phyloP scores from a whole-genome alignment of 2,888 invertebrate species.

The Schizotus pectinicornis region DNA sequence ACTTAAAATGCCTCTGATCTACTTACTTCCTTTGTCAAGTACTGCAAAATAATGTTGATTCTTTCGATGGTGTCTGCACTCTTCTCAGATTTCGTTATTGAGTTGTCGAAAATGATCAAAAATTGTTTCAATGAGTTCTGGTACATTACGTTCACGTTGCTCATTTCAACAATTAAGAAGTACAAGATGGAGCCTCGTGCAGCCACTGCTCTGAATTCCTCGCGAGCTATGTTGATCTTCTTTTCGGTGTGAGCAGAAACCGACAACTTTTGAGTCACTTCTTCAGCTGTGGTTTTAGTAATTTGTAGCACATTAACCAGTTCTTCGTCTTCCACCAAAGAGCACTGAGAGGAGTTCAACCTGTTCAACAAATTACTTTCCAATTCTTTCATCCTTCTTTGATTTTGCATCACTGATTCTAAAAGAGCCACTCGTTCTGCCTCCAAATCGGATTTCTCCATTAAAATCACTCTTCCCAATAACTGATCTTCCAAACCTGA shows the following conservation, averaged over 20 bases:
- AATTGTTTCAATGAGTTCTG: conserved; percentile 96
- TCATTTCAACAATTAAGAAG: conserved; percentile 97
- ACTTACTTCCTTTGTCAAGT: conserved; percentile 79
- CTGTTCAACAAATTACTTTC: conserved; percentile 91
- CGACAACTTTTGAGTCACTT: conserved; percentile 91
- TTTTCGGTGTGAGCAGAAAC: conserved; percentile 93
- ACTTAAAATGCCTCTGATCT: too few relatives aligned
- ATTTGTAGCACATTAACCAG: conserved; percentile 87
- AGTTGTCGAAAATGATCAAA: conserved; percentile 89
- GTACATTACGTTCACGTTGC: conserved; percentile 95
- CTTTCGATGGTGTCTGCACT: conserved; percentile 84
- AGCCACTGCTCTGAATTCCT: conserved; percentile 95
- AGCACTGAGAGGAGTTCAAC: conserved; percentile 92
- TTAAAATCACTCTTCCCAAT: conserved; percentile 89
- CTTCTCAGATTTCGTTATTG: conserved; percentile 89
- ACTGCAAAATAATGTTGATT: conserved; percentile 85
- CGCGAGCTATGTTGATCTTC: conserved; percentile 91
- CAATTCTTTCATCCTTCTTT: conserved; percentile 92
- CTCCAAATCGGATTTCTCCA: conserved; percentile 96
- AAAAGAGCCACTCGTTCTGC: conserved; percentile 91
- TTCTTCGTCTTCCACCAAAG: conserved; percentile 94
- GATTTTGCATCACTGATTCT: conserved; percentile 96
- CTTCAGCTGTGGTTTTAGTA: conserved; percentile 84
- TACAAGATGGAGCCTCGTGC: conserved; percentile 93
- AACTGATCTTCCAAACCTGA: conserved; percentile 91